Base-by-base conservation (phyloP, 2,113 vertebrate genomes). In the Indicator indicator region DNA sequence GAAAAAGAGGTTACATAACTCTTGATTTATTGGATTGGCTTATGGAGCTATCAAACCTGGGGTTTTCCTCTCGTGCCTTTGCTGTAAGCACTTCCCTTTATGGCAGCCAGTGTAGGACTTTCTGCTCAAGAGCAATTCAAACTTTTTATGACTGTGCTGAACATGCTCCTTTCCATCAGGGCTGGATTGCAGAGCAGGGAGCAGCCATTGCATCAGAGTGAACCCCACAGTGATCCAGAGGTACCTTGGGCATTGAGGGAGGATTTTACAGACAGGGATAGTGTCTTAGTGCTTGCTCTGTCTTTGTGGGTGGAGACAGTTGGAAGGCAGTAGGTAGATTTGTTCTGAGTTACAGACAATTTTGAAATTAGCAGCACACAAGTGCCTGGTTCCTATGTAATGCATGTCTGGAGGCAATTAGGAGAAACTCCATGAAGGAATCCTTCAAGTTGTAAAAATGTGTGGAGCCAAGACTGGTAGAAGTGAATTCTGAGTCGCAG, bases 1-100 rank as follows among this genome's bases (percentile, higher is more conserved):
- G 12, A 21, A 55, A 86, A 88, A 83, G 50, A 55, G 67, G 81
- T 95, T 95, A 89, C 2, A 1, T 91, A 96, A 94, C 87, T 72
- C 67, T 58, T 73, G 84, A 85, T 92, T 83, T 95, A 94, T 95
- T 85, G 36, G 79, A 38, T 17, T 84, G 83, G 58, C 85, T 93
- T 94, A 77, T 89, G 88, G 89, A 88, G 73, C 69, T 83, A 75
- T 62, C 20, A 65, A 91, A 90, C 90, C 89, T 95, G 85, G 73
- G 94, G 72, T 93, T 91, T 94, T 95, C 83, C 50, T 92, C 54
- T 84, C 58, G 69, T 80, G 1, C 0, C 20, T 77, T 75, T 72
- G 67, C 86, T 89, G 48, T 42, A 67, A 90, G 76, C 65, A 12
- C 81, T 91, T 94, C 83, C 72, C 83, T 90, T 91, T 88, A 88